These are phyloP conservation scores for Botia kubotai DNA, from an alignment of 2,797 vertebrate genomes.

Conservation along the genomic window DNA sequence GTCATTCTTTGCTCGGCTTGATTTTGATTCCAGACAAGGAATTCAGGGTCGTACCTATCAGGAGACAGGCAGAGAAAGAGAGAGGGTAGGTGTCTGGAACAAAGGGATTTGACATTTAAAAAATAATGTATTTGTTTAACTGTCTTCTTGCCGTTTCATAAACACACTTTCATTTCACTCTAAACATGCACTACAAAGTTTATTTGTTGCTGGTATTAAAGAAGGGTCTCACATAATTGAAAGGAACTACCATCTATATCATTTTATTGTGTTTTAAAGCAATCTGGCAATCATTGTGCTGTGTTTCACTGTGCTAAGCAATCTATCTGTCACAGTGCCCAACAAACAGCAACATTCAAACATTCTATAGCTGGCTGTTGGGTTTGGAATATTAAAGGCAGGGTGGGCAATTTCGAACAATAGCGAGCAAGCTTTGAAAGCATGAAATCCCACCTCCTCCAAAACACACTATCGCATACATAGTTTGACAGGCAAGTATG, in stretches of 20 bases:
- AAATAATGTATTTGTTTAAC: slow-evolving; percentile 68
- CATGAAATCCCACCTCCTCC: no score
- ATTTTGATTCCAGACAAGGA: slow-evolving; percentile 91
- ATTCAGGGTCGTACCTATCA: slow-evolving; percentile 88
- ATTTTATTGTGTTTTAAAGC: not conserved
- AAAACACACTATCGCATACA: no score
- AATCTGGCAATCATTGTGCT: no score
- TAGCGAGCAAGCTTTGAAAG: no score
- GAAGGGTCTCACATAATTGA: slow-evolving; percentile 66
- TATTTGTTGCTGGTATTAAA: slow-evolving; percentile 67
- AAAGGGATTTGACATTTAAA: slow-evolving; percentile 69
- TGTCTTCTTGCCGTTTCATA: slow-evolving; percentile 70
- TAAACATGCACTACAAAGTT: slow-evolving; percentile 71
- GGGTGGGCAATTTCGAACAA: no score
- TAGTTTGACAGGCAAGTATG: no score
- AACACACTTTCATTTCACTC: slow-evolving; percentile 70
- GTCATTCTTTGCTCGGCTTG: slow-evolving; percentile 88
- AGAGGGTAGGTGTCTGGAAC: slow-evolving; percentile 79
- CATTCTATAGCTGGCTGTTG: no score
- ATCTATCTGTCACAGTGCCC: not conserved
- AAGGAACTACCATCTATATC: slow-evolving; percentile 1
- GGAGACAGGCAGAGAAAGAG: slow-evolving; percentile 83
- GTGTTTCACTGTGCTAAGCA: no score
- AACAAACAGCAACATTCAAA: no score
- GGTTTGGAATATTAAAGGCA: no score